Conservation (phyloP, 2,113 vertebrate genomes). For the Hydrochoerus hydrochaeris region DNA sequence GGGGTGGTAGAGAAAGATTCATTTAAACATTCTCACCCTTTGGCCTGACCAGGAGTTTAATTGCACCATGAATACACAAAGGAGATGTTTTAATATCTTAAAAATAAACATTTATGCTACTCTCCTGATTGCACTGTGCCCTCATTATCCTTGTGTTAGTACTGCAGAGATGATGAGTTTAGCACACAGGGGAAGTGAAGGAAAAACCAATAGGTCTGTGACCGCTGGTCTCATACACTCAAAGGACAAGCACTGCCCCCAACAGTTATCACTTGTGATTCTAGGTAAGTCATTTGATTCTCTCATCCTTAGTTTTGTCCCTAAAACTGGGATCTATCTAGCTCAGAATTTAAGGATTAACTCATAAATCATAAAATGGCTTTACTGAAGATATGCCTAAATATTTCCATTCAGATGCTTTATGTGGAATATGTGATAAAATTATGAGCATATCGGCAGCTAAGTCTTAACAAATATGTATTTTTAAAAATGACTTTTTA, state of each 20-base stretch:
- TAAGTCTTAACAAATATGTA: background rate
- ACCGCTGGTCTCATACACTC: background rate
- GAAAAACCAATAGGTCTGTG: background rate
- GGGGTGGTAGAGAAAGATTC: slow-evolving; percentile 77
- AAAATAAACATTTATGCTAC: slow-evolving; percentile 59
- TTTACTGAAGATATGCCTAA: background rate
- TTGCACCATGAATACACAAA: slow-evolving; percentile 70
- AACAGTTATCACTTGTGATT: background rate
- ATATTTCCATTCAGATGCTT: slow-evolving; percentile 6
- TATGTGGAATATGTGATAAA: background rate
- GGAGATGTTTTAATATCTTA: slow-evolving; percentile 47
- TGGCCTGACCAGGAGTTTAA: slow-evolving; percentile 85
- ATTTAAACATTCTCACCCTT: slow-evolving; percentile 86
- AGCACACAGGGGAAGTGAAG: background rate
- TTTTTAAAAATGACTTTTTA: background rate
- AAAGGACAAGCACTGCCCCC: background rate
- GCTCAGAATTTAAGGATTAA: background rate
- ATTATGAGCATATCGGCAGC: background rate
- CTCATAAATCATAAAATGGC: slow-evolving; percentile 23
- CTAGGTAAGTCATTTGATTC: background rate
- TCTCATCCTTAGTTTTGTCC: slow-evolving; percentile 25
- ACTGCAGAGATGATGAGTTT: slow-evolving; percentile 3
- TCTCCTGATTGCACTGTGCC: slow-evolving; percentile 9
- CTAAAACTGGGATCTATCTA: background rate
- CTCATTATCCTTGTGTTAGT: slow-evolving; percentile 51